Evolutionary conservation across 2,888 invertebrate genomes (phyloP), one percentile per base, ranked within the genome.

Genomic region (Colostygia pectinataria): DNA sequence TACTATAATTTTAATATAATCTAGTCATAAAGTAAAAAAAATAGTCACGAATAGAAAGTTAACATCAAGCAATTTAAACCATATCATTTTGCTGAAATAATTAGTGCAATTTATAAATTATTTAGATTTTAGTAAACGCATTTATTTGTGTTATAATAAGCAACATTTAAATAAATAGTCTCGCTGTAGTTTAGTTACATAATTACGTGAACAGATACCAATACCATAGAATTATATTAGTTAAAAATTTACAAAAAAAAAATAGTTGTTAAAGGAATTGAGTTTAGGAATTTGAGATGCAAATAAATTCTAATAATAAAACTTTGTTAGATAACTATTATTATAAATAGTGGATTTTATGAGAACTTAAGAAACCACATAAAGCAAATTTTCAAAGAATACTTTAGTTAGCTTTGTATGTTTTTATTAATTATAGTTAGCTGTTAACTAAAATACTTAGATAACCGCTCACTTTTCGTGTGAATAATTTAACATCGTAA

Each of bases 1-100:
- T 15, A 15, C 4, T 15, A n/a, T n/a, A 15, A 15, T 4, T 15
- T 15, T 15, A 3, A 15, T 3, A 15, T 15, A 29, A 29, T 18
- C 18, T 20, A 28, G 28, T 20, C n/a, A 23, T 29, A 8, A 12
- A 33, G n/a, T 32, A 14, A 14, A 7, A 31, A 8, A 8, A 25
- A 13, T 29, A 14, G 31, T n/a, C 31, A 31, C 14, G n/a, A n/a
- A 31, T 31, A 31, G 6, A 5, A 10, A 28, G 14, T 25, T 29
- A 44, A 43, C 47, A 50, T 23, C 24, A 59, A 57, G 56, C 56
- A 59, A 57, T 61, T 54, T 38, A 27, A 33, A 49, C 40, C 58
- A 58, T 58, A 58, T 58, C 58, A 58, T 56, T 57, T 58, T 47
- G 56, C 51, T 58, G n/a, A n/a, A n/a, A n/a, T n/a, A 58, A 24